Evolutionary conservation across 1,140 invertebrate genomes (phyloP), one percentile per base, ranked within the genome.

Genomic region (Bombus waltoni): DNA sequence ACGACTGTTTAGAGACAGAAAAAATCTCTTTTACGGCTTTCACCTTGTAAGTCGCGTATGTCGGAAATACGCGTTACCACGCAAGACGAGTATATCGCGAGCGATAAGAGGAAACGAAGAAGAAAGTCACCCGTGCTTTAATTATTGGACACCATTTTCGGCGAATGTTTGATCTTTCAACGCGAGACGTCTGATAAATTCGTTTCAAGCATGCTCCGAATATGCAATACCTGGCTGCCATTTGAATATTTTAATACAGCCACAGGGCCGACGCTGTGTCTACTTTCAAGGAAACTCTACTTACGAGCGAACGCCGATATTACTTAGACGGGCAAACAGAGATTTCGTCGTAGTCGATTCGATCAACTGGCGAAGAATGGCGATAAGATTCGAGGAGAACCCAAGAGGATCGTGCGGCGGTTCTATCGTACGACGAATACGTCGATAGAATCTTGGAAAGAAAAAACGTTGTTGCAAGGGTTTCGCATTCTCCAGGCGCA

Each of bases 231-330:
- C 75, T 32, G 40, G 40, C 65, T 35, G 65, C 65, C 47, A 71
- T 70, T 83, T 83, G 82, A 83, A 83, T 83, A 78, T 83, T 83
- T 78, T 68, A 78, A 77, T 44, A n/a, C n/a, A 57, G 47, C n/a
- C n/a, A 11, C 38, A 3, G 47, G 38, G 47, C 8, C 8, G 1
- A n/a, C 13, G n/a, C 25, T 4, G 59, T 62, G 59, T 62, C 59
- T 62, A n/a, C 59, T 22, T 11, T 35, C 40, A 8, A 57, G 62
- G 75, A 78, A 44, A 68, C 38, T 76, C 59, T 38, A 35, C 38
- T 32, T n/a, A 10, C 38, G 0, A 9, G 32, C n/a, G 13, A 65
- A 75, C 38, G 18, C 32, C 44, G n/a, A 35, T 70, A 78, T 78
- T 53, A 47, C 42, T 32, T 28, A 38, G 53, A 38, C 35, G 32